Evolutionary conservation across 2,797 vertebrate species (phyloP).

Genomic region (Momotus momota): DNA sequence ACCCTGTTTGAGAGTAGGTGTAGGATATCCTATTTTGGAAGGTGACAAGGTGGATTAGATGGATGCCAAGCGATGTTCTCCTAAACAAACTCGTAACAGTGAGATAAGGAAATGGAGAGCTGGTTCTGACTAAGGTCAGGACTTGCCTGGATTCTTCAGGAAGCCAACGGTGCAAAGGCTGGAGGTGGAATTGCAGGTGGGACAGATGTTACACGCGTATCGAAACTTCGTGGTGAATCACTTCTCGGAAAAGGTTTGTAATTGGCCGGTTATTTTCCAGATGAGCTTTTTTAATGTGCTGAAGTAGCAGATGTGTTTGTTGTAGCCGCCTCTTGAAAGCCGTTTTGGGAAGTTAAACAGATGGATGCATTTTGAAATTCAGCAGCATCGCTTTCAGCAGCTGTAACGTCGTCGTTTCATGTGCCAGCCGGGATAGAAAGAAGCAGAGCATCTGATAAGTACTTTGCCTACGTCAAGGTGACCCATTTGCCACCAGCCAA

Average conservation of each 20-base stretch:
- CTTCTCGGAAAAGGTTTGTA: background rate
- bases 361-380: constrained; percentile 44
- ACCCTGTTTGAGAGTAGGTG: background rate
- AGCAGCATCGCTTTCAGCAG: constrained; percentile 6
- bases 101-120: background rate
- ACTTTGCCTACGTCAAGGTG: background rate
- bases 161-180: background rate
- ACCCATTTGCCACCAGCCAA: background rate
- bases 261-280: constrained; percentile 35
- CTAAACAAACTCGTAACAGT: background rate
- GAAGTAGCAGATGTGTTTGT: constrained; percentile 52
- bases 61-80: background rate
- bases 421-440: background rate
- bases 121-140: background rate
- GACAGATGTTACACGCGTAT: background rate
- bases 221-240: background rate
- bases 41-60: background rate
- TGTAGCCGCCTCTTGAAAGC: constrained; percentile 2
- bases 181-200: background rate
- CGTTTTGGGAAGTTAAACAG: constrained; percentile 30
- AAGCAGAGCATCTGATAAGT: background rate
- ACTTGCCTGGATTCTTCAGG: background rate
- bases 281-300: constrained; percentile 8
- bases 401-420: fast-evolving
- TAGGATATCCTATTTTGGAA: background rate